Percentiles rank a stretch among this genome's conserved stretches.
Evolutionary conservation across 2,888 invertebrate genomes (phyloP).

Genomic region (Cryptus armator): DNA sequence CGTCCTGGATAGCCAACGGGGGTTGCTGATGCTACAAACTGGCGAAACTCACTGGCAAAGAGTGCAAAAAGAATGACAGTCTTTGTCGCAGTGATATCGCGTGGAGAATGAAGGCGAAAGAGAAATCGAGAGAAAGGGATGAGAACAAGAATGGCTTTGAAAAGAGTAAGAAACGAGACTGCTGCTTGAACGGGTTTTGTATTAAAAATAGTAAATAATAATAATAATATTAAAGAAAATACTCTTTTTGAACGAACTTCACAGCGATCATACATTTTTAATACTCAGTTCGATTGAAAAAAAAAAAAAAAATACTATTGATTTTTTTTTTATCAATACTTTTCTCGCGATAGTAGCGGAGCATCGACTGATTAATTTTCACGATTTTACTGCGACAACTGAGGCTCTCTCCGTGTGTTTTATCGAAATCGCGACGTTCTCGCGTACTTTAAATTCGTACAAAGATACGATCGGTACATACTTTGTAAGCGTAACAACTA

Average conservation of each 20-base stretch:
- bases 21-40: neutral
- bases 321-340: neutral
- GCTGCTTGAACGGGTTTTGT: conserved; percentile 12
- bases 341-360: neutral
- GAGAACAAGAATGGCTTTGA: neutral
- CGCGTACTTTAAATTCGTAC: neutral
- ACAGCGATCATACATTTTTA: conserved; percentile 6
- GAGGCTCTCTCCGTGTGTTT: neutral
- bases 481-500: neutral
- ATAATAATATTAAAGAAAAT: conserved; percentile 14
- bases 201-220: neutral
- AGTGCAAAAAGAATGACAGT: conserved; percentile 27
- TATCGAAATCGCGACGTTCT: conserved; percentile 7
- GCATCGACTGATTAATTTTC: neutral
- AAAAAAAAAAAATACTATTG: neutral
- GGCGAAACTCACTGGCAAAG: conserved; percentile 18
- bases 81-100: conserved; percentile 7
- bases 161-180: conserved; percentile 14
- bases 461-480: conserved; percentile 24
- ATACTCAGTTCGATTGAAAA: neutral
- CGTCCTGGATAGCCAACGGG: conserved; percentile 7
- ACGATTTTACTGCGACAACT: neutral
- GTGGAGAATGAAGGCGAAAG: neutral
- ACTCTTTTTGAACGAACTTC: conserved; percentile 3
- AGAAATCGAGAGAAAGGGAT: conserved; percentile 1